Percentiles rank a stretch among this genome's conserved stretches.
phyloP scores from a whole-genome alignment of 2,888 invertebrate species.

The Automeris io region DNA sequence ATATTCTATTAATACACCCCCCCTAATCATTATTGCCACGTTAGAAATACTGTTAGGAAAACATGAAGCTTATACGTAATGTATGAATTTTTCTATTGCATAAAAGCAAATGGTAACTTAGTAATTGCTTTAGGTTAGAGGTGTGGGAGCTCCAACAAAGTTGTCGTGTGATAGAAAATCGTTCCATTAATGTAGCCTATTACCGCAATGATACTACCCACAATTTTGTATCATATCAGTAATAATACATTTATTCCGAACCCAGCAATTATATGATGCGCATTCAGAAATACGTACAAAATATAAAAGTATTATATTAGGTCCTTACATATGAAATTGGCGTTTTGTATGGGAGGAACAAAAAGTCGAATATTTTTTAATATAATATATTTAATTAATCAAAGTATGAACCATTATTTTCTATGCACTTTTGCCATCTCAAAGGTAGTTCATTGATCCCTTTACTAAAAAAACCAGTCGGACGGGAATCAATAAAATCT shows the following conservation, averaged over 20 bases:
- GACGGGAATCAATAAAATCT: too few relatives aligned
- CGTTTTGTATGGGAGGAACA: too few relatives aligned
- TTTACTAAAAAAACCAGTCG: too few relatives aligned
- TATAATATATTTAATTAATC: too few relatives aligned
- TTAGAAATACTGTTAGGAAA: neutral
- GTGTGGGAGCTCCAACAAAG: constrained; percentile 22
- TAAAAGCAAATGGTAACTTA: constrained; percentile 10
- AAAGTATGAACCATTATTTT: too few relatives aligned
- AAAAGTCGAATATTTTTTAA: too few relatives aligned
- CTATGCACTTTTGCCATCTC: too few relatives aligned
- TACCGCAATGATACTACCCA: constrained; percentile 58
- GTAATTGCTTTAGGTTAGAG: constrained; percentile 23
- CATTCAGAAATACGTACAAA: constrained; percentile 2
- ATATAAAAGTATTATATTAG: too few relatives aligned
- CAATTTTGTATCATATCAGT: constrained; percentile 52
- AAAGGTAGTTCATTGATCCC: too few relatives aligned
- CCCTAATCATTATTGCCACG: constrained; percentile 18
- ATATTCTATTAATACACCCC: constrained; percentile 30
- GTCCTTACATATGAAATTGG: too few relatives aligned
- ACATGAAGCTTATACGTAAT: constrained; percentile 10
- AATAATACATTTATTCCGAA: constrained; percentile 43
- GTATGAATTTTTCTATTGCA: neutral
- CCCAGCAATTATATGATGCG: constrained; percentile 5
- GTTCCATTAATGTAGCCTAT: constrained; percentile 51
- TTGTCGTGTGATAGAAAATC: constrained; percentile 2